These are phyloP conservation scores for Orchesella flavescens DNA, from an alignment of 2,888 invertebrate species.

Conservation along the genomic window DNA sequence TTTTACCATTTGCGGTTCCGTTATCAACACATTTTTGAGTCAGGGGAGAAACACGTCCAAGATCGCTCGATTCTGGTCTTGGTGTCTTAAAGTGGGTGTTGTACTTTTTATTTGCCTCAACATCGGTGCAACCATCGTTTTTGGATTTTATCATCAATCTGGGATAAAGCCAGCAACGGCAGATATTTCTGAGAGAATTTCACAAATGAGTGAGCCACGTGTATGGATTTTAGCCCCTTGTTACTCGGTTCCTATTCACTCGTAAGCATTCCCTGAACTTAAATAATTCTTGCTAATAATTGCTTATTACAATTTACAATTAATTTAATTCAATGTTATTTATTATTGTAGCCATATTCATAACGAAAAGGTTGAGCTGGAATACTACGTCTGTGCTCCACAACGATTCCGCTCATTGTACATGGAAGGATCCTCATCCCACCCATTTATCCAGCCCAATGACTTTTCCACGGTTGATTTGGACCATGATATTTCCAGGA, in stretches of 20 bases:
- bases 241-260: constrained; percentile 91
- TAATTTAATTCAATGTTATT: too few relatives aligned
- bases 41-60: too few relatives aligned
- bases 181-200: constrained; percentile 27
- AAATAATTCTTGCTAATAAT: not conserved
- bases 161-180: constrained; percentile 61
- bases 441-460: constrained; percentile 15
- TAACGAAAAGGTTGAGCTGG: constrained; percentile 57
- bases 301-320: too few relatives aligned
- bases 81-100: not conserved
- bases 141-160: constrained; percentile 61
- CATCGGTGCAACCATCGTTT: not conserved
- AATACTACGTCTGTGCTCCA: constrained; percentile 69
- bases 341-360: constrained; percentile 64
- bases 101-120: not conserved
- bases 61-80: not conserved
- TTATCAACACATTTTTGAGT: too few relatives aligned
- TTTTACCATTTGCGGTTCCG: not conserved
- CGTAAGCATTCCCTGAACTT: constrained; percentile 76
- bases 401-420: not conserved
- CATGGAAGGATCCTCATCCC: not conserved
- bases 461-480: constrained; percentile 7
- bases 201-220: constrained; percentile 31
- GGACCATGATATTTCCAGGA: not conserved
- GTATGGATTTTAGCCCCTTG: constrained; percentile 89